Conservation (phyloP, 2,888 invertebrate species). For the Myopa tessellatipennis region DNA sequence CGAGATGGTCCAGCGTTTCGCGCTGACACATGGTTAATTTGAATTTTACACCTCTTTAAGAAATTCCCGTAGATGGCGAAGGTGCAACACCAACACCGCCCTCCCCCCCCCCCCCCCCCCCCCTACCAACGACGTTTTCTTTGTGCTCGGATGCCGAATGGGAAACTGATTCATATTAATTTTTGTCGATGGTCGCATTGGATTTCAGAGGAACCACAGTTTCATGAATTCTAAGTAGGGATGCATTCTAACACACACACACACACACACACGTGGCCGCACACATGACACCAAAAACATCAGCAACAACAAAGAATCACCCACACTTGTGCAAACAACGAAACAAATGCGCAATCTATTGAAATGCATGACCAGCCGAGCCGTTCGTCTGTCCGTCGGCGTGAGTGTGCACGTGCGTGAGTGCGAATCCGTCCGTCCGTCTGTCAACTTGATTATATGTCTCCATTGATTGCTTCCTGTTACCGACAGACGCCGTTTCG, state of each 20-base stretch:
- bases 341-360: conserved; percentile 5
- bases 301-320: too few species aligned
- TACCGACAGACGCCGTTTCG: conserved; percentile 1
- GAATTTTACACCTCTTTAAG: too few species aligned
- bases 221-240: neutral
- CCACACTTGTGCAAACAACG: neutral
- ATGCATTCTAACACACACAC: neutral
- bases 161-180: neutral
- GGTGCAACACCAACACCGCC: neutral
- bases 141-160: too few species aligned
- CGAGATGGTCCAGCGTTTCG: too few species aligned
- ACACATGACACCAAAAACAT: neutral
- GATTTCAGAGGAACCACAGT: neutral
- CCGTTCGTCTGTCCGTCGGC: too few species aligned
- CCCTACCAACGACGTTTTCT: neutral
- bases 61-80: neutral
- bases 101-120: neutral
- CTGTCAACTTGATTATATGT: neutral
- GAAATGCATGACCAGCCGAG: neutral
- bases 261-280: neutral
- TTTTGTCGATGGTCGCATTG: too few species aligned
- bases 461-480: conserved; percentile 28
- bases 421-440: neutral
- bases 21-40: too few species aligned
- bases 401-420: neutral